These are phyloP conservation scores for Rhagologus leucostigma DNA, from an alignment of 2,113 vertebrate genomes.

Conservation along the genomic window DNA sequence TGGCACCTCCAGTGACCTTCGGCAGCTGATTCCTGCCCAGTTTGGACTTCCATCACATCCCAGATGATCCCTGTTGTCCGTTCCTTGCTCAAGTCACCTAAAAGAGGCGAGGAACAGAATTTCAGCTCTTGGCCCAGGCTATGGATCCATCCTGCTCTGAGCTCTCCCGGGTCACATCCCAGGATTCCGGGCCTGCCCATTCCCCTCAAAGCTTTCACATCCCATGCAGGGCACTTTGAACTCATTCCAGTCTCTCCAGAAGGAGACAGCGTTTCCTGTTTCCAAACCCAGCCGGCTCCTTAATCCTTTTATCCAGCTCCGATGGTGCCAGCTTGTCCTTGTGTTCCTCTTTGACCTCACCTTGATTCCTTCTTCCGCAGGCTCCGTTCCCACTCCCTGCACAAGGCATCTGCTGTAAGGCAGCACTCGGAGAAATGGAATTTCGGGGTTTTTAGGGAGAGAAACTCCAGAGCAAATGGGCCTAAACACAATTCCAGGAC, in stretches of 20 bases:
- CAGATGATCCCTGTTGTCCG: not conserved
- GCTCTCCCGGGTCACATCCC: not conserved
- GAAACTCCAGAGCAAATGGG: not conserved
- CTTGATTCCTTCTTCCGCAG: not conserved
- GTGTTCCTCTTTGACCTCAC: not conserved
- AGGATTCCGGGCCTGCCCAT: not conserved
- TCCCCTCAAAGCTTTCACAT: not conserved
- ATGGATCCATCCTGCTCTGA: not conserved
- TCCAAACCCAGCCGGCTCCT: not conserved
- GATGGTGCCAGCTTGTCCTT: not conserved
- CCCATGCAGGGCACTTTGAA: constrained; percentile 44
- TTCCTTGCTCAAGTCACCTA: not conserved
- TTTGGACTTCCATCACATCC: not conserved
- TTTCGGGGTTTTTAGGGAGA: not conserved
- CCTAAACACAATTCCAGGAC: not conserved
- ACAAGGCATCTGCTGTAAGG: not conserved
- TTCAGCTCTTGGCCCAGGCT: not conserved
- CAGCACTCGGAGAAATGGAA: not conserved
- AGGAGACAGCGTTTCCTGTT: constrained; percentile 10
- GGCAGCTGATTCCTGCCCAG: not conserved
- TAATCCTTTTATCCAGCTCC: constrained; percentile 28
- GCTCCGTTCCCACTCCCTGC: not conserved
- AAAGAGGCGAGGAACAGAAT: not conserved
- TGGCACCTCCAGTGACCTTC: not conserved
- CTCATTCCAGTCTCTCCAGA: not conserved